A percentile compares a stretch with the other conserved stretches of the same genome.
Conservation (phyloP, 2,888 invertebrate species). For the Microctonus aethiopoides region DNA sequence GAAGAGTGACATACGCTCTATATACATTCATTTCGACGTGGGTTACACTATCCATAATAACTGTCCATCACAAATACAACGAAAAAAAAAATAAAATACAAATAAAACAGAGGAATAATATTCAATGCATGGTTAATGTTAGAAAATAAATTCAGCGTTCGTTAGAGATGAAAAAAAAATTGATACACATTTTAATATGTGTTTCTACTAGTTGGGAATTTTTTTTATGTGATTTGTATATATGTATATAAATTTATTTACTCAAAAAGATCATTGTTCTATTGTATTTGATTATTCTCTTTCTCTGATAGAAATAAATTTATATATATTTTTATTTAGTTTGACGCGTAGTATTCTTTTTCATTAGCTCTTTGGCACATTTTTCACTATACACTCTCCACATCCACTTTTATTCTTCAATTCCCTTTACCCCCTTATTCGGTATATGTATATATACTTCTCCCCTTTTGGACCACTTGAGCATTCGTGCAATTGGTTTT, state of each 20-base stretch:
- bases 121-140: constrained; percentile 15
- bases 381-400: constrained; percentile 18
- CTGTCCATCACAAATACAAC: constrained; percentile 14
- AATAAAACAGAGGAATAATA: not conserved
- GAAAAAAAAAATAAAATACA: too few relatives aligned
- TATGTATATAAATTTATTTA: constrained; percentile 41
- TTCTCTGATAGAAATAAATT: too few relatives aligned
- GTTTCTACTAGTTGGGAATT: constrained; percentile 32
- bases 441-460: not conserved
- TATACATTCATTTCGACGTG: constrained; percentile 13
- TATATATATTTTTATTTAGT: not conserved
- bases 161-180: not conserved
- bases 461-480: not conserved
- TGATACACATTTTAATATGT: constrained; percentile 40
- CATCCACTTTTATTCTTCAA: constrained; percentile 19
- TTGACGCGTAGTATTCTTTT: not conserved
- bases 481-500: constrained; percentile 56
- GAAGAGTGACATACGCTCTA: constrained; percentile 3
- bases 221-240: constrained; percentile 32
- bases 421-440: not conserved
- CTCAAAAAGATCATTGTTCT: constrained; percentile 48
- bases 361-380: constrained; percentile 2
- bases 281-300: constrained; percentile 21
- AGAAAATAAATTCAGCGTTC: constrained; percentile 39
- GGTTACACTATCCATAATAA: not conserved